A percentile compares a stretch with the other conserved stretches of the same genome.
phyloP scores from a whole-genome alignment of 2,888 invertebrate species.

The Miltochrista miniata region DNA sequence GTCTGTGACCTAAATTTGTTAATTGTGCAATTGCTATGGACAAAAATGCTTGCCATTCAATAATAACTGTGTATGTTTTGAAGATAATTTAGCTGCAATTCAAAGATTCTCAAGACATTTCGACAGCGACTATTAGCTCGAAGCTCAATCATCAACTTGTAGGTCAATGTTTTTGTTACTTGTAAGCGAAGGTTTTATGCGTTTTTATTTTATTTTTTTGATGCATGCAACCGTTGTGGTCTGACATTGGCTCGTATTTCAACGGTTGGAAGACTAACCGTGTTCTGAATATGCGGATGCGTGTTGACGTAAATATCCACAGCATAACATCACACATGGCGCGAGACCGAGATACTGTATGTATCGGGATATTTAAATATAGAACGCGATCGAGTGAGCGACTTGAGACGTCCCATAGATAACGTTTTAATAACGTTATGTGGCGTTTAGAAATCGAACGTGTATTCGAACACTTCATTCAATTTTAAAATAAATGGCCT shows the following conservation, averaged over 20 bases:
- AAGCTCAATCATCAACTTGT: constrained; percentile 45
- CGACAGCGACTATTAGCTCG: constrained; percentile 15
- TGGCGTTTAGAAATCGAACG: constrained; percentile 26
- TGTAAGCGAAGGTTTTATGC: constrained; percentile 54
- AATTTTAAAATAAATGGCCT: constrained; percentile 16
- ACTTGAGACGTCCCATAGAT: constrained; percentile 48
- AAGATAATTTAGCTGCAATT: constrained; percentile 11
- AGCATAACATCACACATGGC: constrained; percentile 55
- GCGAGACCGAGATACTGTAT: constrained; percentile 54
- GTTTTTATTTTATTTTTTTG: constrained; percentile 37
- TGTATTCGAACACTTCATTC: constrained; percentile 27
- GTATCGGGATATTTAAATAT: constrained; percentile 65
- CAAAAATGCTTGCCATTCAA: constrained; percentile 8
- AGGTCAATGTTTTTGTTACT: constrained; percentile 53
- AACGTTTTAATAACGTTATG: constrained; percentile 46
- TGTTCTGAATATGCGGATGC: constrained; percentile 43
- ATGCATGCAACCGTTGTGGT: constrained; percentile 18
- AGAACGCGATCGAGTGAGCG: constrained; percentile 54
- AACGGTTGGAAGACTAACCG: constrained; percentile 31
- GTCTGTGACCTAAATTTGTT: constrained; percentile 26
- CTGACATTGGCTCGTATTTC: constrained; percentile 42
- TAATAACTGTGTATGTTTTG: constrained; percentile 8
- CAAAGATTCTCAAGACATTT: constrained; percentile 25
- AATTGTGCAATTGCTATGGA: constrained; percentile 8
- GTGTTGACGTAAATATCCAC: constrained; percentile 64